phyloP scores from a whole-genome alignment of 2,888 invertebrate genomes.

The Drosophila stalkeri region DNA sequence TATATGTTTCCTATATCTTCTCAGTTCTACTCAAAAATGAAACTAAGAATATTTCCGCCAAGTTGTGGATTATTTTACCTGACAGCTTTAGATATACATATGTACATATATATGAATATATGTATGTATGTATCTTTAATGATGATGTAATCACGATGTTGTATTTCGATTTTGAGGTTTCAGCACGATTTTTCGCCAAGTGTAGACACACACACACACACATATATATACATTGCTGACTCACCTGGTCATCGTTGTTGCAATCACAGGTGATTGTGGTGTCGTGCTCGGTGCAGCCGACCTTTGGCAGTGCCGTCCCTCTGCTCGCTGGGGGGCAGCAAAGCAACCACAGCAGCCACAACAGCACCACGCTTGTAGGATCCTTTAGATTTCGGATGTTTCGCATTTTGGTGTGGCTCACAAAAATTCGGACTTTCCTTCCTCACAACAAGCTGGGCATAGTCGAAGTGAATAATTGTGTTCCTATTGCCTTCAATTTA shows the following conservation, averaged over 20 bases:
- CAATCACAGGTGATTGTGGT: constrained; percentile 84
- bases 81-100: no score
- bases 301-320: constrained; percentile 57
- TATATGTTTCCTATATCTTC: not conserved
- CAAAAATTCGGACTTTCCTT: not conserved
- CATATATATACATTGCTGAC: constrained; percentile 30
- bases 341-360: constrained; percentile 23
- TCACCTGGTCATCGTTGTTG: constrained; percentile 82
- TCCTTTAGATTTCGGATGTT: constrained; percentile 72
- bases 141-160: not conserved
- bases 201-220: not conserved
- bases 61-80: not conserved
- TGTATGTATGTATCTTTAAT: not conserved
- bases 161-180: not conserved
- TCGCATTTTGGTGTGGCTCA: constrained; percentile 53
- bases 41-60: not conserved
- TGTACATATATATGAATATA: no score
- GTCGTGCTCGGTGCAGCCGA: constrained; percentile 82
- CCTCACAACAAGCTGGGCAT: constrained; percentile 1
- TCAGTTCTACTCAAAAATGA: not conserved
- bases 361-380: constrained; percentile 51
- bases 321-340: constrained; percentile 14
- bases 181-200: not conserved
- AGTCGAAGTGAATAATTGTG: constrained; percentile 4
- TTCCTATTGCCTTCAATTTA: constrained; percentile 1